Evolutionary conservation across 2,113 vertebrate species (phyloP).

Genomic region (Spea multiplicata): DNA sequence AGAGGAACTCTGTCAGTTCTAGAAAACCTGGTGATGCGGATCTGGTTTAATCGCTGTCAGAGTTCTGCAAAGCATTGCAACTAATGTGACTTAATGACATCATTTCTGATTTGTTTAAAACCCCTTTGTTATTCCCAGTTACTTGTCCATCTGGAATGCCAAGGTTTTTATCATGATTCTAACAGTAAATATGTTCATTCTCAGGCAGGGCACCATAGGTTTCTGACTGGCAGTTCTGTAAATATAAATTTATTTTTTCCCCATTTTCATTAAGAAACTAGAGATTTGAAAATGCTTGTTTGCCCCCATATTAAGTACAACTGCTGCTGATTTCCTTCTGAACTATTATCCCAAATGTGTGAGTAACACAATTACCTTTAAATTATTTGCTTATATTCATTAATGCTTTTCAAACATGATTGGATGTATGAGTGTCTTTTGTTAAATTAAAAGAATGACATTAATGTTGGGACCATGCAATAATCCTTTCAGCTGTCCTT

Average conservation of each 20-base stretch:
- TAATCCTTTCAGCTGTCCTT: neutral
- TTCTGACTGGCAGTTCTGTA: too few species aligned
- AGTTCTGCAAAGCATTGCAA: neutral
- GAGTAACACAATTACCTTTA: neutral
- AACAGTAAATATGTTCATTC: too few species aligned
- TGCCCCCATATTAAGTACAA: too few species aligned
- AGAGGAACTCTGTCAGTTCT: neutral
- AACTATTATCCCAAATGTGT: neutral
- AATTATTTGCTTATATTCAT: neutral
- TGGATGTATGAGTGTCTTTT: neutral
- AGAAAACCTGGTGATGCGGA: neutral
- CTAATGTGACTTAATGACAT: neutral
- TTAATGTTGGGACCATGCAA: slow-evolving; percentile 1
- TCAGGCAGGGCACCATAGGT: too few species aligned
- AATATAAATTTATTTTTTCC: too few species aligned
- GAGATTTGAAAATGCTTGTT: too few species aligned
- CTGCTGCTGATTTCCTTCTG: too few species aligned
- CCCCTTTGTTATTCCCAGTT: too few species aligned
- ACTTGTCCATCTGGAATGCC: too few species aligned
- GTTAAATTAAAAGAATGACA: neutral
- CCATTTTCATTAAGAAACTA: too few species aligned
- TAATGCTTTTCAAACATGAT: neutral
- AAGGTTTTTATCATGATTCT: too few species aligned
- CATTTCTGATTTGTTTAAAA: neutral
- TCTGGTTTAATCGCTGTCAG: neutral